These are phyloP conservation scores for Myotis pilosus DNA, from an alignment of 2,797 vertebrate species.

Conservation along the genomic window DNA sequence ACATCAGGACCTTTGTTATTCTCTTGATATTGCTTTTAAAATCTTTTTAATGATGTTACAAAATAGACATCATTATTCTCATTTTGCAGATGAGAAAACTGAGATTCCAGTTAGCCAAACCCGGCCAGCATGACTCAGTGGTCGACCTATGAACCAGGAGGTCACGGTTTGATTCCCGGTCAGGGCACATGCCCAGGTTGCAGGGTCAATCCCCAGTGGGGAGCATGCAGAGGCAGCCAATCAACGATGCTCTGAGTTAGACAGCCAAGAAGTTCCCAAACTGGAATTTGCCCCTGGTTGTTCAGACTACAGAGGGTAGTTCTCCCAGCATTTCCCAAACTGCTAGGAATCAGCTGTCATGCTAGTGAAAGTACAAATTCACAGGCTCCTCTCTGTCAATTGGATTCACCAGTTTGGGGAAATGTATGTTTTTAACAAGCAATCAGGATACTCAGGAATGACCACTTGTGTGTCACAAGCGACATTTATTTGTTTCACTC, in stretches of 20 bases:
- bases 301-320: neutral
- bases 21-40: conserved; percentile 23
- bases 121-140: too few relatives aligned
- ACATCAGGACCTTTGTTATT: neutral
- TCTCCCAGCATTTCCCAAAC: conserved; percentile 14
- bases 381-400: neutral
- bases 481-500: conserved; percentile 5
- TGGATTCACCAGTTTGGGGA: neutral
- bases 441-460: neutral
- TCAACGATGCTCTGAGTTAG: neutral
- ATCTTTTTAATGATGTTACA: conserved; percentile 26
- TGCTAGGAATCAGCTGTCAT: neutral
- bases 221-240: too few relatives aligned
- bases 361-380: neutral
- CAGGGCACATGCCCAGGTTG: too few relatives aligned
- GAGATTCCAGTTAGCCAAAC: neutral
- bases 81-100: conserved; percentile 48
- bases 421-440: conserved; percentile 16
- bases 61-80: neutral
- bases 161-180: too few relatives aligned
- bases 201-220: too few relatives aligned
- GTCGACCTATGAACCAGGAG: too few relatives aligned
- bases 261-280: conserved; percentile 22
- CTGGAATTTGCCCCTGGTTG: neutral
- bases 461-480: neutral